Percentiles rank a stretch among this genome's conserved stretches.
These are phyloP conservation scores for Proterorhinus semilunaris DNA, from an alignment of 2,113 vertebrate species.

Conservation along the genomic window DNA sequence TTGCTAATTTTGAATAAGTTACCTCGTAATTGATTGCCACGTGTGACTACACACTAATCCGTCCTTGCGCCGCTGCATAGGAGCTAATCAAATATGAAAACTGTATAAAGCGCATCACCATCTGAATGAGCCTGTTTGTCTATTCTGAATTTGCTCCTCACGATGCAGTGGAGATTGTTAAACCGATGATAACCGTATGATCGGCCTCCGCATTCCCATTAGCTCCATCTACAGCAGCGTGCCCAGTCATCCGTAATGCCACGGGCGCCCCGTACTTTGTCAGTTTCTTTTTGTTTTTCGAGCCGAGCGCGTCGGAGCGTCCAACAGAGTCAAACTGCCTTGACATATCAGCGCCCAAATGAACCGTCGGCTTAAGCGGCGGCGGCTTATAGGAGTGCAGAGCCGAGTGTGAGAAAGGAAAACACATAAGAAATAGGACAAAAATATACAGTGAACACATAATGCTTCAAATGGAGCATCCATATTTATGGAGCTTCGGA, in stretches of 20 bases:
- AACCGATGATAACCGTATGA: background rate
- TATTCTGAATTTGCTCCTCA: background rate
- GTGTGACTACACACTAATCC: too few species aligned
- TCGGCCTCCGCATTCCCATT: background rate
- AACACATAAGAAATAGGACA: background rate
- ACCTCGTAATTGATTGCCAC: too few species aligned
- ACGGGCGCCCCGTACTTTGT: constrained; percentile 2
- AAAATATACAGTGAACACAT: too few species aligned
- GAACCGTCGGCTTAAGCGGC: constrained; percentile 25
- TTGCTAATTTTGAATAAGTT: too few species aligned
- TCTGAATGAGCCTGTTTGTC: too few species aligned
- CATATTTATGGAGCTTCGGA: too few species aligned
- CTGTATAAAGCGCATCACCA: too few species aligned
- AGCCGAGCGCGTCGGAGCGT: constrained; percentile 25
- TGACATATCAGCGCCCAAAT: constrained; percentile 25
- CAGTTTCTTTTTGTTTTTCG: constrained; percentile 10
- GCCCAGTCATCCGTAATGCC: constrained; percentile 2
- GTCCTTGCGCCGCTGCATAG: too few species aligned
- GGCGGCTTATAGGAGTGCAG: constrained; percentile 8
- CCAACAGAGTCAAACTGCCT: constrained; percentile 40
- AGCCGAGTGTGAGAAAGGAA: background rate
- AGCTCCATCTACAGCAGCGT: background rate
- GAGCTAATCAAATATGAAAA: too few species aligned
- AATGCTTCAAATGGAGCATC: too few species aligned
- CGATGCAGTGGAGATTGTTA: background rate